Percentiles rank a stretch among this genome's conserved stretches.
Conservation (phyloP, 2,888 invertebrate species). For the Sinodicranocentrus sp. region DNA sequence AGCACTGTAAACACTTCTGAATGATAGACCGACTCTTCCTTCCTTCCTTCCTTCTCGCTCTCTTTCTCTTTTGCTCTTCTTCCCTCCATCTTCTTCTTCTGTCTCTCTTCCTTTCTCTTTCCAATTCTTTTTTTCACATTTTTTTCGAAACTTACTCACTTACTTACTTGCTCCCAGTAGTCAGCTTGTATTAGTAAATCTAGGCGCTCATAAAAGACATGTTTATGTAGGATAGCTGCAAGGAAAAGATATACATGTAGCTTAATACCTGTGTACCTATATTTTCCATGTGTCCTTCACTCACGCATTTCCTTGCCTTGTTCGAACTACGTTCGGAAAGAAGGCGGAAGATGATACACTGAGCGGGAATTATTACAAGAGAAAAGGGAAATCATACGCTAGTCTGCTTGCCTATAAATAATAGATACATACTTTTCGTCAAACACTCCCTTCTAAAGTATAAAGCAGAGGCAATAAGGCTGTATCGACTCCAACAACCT, state of each 20-base stretch:
- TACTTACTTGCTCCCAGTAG: constrained; percentile 33
- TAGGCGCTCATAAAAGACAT: constrained; percentile 23
- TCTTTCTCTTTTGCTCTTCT: constrained; percentile 52
- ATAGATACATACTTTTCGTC: too few species aligned
- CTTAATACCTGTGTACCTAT: neutral
- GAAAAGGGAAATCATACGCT: constrained; percentile 48
- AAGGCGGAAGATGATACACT: constrained; percentile 33
- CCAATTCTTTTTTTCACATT: constrained; percentile 18
- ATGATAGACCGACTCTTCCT: constrained; percentile 74
- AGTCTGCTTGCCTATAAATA: constrained; percentile 37
- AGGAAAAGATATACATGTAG: too few species aligned
- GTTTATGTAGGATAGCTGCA: neutral
- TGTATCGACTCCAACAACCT: too few species aligned
- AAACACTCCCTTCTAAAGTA: too few species aligned
- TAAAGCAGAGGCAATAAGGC: too few species aligned
- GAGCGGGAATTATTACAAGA: constrained; percentile 32
- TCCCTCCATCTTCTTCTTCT: constrained; percentile 42
- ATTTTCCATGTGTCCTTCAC: constrained; percentile 13
- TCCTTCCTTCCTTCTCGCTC: constrained; percentile 51
- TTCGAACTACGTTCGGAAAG: neutral
- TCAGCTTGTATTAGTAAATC: constrained; percentile 40
- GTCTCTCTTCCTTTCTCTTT: constrained; percentile 15
- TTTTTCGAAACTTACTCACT: constrained; percentile 15
- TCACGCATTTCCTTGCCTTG: neutral
- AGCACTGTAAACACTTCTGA: constrained; percentile 76